Percentiles rank a stretch among this genome's conserved stretches.
Conservation (phyloP, 2,888 invertebrate genomes). For the Melinaea menophilus region DNA sequence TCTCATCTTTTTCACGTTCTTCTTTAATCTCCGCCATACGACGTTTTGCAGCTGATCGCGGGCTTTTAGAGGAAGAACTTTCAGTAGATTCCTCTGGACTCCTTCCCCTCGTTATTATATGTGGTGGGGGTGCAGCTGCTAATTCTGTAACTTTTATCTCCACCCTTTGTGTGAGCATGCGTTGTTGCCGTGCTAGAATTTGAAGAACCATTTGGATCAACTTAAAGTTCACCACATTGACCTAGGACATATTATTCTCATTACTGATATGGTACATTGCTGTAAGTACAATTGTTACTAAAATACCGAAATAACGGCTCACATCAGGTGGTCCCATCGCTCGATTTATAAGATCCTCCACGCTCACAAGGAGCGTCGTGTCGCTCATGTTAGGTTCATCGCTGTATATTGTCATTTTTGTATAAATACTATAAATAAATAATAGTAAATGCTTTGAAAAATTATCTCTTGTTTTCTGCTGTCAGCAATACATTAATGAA, state of each 20-base stretch:
- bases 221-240: slow-evolving; percentile 55
- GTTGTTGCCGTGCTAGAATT: slow-evolving; percentile 59
- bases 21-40: slow-evolving; percentile 25
- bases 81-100: slow-evolving; percentile 15
- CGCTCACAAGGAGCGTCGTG: slow-evolving; percentile 47
- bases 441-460: neutral
- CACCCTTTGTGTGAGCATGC: slow-evolving; percentile 55
- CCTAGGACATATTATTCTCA: slow-evolving; percentile 34
- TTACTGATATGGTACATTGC: neutral
- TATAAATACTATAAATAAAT: slow-evolving; percentile 1
- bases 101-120: slow-evolving; percentile 17
- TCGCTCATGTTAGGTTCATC: slow-evolving; percentile 57
- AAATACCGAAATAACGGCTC: slow-evolving; percentile 15
- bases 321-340: slow-evolving; percentile 50
- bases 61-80: slow-evolving; percentile 27
- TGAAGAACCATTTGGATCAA: slow-evolving; percentile 54
- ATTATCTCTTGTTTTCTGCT: neutral
- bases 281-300: neutral
- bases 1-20: slow-evolving; percentile 19
- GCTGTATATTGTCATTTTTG: slow-evolving; percentile 20
- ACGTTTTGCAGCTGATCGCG: slow-evolving; percentile 17
- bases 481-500: neutral
- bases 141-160: slow-evolving; percentile 43
- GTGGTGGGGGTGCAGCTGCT: slow-evolving; percentile 19
- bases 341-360: slow-evolving; percentile 57